Conservation (phyloP, 2,797 vertebrate genomes). For the Gadopsis bispinosus region DNA sequence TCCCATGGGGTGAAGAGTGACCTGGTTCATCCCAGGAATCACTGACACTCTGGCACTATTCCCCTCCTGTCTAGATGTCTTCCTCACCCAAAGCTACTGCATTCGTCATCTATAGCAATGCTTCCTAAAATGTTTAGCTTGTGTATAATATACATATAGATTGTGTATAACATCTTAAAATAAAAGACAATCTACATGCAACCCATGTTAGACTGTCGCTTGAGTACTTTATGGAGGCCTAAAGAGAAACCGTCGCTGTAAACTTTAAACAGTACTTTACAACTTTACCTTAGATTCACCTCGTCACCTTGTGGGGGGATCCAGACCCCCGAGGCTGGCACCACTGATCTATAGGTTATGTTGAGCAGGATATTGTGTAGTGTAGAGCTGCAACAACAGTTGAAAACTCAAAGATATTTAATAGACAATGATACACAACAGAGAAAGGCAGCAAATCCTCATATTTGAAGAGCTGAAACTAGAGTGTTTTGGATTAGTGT, state of each 20-base stretch:
- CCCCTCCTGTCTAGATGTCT: constrained; percentile 8
- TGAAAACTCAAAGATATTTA: neutral
- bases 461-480: neutral
- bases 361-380: too few relatives aligned
- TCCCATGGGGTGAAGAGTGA: constrained; percentile 40
- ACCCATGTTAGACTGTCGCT: too few relatives aligned
- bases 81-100: neutral
- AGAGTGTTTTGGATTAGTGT: neutral
- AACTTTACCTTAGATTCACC: too few relatives aligned
- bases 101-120: neutral
- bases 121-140: too few relatives aligned
- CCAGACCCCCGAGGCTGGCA: too few relatives aligned
- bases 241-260: too few relatives aligned
- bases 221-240: neutral
- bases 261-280: neutral
- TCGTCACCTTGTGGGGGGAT: too few relatives aligned
- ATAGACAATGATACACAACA: neutral
- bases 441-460: neutral
- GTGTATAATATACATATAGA: too few relatives aligned
- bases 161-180: neutral
- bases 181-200: neutral
- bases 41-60: constrained; percentile 37
- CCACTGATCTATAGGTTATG: too few relatives aligned
- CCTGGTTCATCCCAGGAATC: constrained; percentile 61
- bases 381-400: too few relatives aligned